Evolutionary conservation across 2,888 invertebrate species (phyloP), one percentile per base, ranked within the genome.

Genomic region (Zhuqinia jingwanae): DNA sequence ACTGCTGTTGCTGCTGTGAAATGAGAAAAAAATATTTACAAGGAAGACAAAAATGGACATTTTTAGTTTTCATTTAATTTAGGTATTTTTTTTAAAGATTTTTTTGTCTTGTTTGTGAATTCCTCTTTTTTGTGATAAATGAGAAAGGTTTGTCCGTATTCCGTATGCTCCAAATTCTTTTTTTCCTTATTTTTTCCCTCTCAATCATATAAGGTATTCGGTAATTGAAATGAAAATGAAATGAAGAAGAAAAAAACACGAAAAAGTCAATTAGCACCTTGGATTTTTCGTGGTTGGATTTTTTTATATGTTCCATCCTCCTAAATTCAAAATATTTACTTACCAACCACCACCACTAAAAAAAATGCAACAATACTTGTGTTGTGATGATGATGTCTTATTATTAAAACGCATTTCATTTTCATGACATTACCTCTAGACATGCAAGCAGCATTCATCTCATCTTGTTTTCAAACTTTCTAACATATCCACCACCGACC

Each of bases 341-440:
- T 1, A 70, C 50, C 8, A 70, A 70, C 45, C 68, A n/a, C 5
- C 10, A 36, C 10, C 10, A 36, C 36, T 15, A 63, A 53, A 15
- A 36, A 13, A 47, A 70, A 70, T 70, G 50, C 25, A 47, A 22
- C 15, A 47, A 25, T 76, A 17, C 53, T 36, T 36, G 36, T 36
- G 36, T 36, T 6, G 36, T 22, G 58, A 22, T 3, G 27, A 76
- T 56, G 53, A 76, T 53, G 42, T 56, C 73, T 76, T 56, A 36
- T 65, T 65, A 53, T 65, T 65, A 70, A 45, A 45, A 2, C 0
- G 47, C 70, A 47, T 73, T 73, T 73, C 50, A 73, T 76, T 76
- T 76, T 76, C 56, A 76, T 56, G 42, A 76, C 77, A 77, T 77
- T 77, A 60, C 77, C 42, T 45, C 77, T 20, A 60, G 60, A 60